Percentiles rank a stretch among this genome's conserved stretches.
phyloP scores from a whole-genome alignment of 2,888 invertebrate genomes.

The Disparrhopalites patrizii region DNA sequence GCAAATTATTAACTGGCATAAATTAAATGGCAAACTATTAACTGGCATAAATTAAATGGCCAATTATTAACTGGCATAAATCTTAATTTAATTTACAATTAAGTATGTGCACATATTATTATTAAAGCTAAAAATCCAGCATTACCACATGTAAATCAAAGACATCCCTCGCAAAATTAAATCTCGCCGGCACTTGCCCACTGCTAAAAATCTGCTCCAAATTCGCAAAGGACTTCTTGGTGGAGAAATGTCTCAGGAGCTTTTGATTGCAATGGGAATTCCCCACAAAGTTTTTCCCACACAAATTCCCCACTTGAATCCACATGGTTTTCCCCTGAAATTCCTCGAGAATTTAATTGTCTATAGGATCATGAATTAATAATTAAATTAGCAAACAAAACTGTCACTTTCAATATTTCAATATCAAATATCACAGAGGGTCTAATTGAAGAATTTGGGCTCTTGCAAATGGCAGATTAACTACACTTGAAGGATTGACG shows the following conservation, averaged over 20 bases:
- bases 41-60: too few relatives aligned
- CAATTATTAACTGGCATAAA: neutral
- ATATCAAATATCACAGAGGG: too few relatives aligned
- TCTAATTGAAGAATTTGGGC: too few relatives aligned
- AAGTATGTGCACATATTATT: slow-evolving; percentile 15
- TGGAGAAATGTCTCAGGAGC: neutral
- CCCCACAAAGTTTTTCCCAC: neutral
- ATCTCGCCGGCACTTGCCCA: slow-evolving; percentile 35
- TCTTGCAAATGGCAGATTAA: too few relatives aligned
- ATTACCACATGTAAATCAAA: slow-evolving; percentile 44
- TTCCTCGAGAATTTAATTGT: neutral
- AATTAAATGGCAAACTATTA: too few relatives aligned
- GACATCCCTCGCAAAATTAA: slow-evolving; percentile 45
- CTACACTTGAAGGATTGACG: too few relatives aligned
- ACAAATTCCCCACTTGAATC: neutral
- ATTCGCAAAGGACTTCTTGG: slow-evolving; percentile 16
- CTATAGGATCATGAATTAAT: too few relatives aligned
- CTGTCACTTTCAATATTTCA: too few relatives aligned
- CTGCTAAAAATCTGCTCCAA: slow-evolving; percentile 33
- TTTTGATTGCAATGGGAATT: too few relatives aligned
- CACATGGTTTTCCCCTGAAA: neutral
- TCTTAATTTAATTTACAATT: neutral
- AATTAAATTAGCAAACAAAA: too few relatives aligned
- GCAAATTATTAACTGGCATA: too few relatives aligned
- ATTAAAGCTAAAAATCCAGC: too few relatives aligned